These are phyloP conservation scores for Actenoides lindsayi DNA, from an alignment of 2,113 vertebrate species.

Conservation along the genomic window DNA sequence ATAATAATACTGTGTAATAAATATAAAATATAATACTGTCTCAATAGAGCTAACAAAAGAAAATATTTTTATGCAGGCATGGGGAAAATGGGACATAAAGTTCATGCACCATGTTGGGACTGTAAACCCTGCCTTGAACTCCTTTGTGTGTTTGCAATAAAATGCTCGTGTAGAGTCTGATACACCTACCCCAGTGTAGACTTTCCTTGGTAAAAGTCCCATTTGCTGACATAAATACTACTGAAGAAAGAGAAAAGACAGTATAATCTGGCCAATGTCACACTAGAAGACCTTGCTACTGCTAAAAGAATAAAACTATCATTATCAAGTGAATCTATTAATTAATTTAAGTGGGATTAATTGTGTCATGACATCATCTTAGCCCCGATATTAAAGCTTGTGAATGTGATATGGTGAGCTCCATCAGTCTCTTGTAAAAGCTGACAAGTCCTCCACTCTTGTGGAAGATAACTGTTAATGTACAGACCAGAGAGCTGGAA, in stretches of 20 bases:
- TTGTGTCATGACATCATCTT: background rate
- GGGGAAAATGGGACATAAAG: background rate
- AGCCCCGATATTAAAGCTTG: background rate
- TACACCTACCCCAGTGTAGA: rapidly evolving
- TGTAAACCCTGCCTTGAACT: background rate
- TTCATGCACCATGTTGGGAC: background rate
- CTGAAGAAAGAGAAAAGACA: background rate
- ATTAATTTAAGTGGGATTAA: background rate
- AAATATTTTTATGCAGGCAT: background rate
- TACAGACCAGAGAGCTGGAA: background rate
- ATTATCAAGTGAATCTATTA: background rate
- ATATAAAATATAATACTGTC: too few relatives aligned
- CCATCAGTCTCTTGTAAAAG: background rate
- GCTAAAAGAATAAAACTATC: background rate
- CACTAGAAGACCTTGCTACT: background rate
- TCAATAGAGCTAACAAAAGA: background rate
- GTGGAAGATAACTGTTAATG: background rate
- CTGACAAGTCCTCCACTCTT: background rate
- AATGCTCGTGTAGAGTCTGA: background rate
- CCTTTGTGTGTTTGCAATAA: background rate
- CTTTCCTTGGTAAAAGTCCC: background rate
- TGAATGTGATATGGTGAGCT: background rate
- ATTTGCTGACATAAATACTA: background rate
- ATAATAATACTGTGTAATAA: too few relatives aligned
- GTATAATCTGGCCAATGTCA: background rate